These are phyloP conservation scores for Acromyrmex charruanus DNA, from an alignment of 1,140 invertebrate species.

Conservation along the genomic window DNA sequence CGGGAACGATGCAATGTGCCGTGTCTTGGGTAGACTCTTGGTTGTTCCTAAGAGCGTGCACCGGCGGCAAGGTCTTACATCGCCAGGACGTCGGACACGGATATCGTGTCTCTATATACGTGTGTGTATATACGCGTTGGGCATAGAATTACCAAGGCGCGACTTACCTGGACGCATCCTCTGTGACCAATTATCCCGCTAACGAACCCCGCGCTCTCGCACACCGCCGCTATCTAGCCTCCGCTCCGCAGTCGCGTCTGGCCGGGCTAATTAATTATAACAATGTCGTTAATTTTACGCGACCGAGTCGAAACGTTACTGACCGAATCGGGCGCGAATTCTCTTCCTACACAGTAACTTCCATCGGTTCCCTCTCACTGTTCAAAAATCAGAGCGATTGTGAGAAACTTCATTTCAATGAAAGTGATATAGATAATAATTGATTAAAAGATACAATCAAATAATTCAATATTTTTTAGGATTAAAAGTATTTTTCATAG, in stretches of 20 bases:
- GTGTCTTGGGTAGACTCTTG: constrained; percentile 31
- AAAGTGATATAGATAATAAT: not conserved
- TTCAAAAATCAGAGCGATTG: not conserved
- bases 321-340: constrained; percentile 76
- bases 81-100: constrained; percentile 46
- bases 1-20: constrained; percentile 36
- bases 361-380: constrained; percentile 11
- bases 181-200: constrained; percentile 86
- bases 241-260: constrained; percentile 61
- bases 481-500: not conserved
- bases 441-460: not conserved
- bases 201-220: constrained; percentile 82
- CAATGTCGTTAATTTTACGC: constrained; percentile 86
- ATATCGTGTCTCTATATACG: constrained; percentile 9
- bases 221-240: constrained; percentile 63
- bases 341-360: constrained; percentile 29
- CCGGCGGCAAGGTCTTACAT: constrained; percentile 60
- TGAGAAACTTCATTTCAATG: not conserved
- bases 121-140: constrained; percentile 49
- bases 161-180: constrained; percentile 85
- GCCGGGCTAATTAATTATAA: constrained; percentile 85
- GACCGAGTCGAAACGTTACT: constrained; percentile 85
- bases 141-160: constrained; percentile 83
- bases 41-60: constrained; percentile 54
- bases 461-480: constrained; percentile 20